A percentile compares a stretch with the other conserved stretches of the same genome.
Evolutionary conservation across 2,113 vertebrate species (phyloP).

Genomic region (Lasiurus cinereus): DNA sequence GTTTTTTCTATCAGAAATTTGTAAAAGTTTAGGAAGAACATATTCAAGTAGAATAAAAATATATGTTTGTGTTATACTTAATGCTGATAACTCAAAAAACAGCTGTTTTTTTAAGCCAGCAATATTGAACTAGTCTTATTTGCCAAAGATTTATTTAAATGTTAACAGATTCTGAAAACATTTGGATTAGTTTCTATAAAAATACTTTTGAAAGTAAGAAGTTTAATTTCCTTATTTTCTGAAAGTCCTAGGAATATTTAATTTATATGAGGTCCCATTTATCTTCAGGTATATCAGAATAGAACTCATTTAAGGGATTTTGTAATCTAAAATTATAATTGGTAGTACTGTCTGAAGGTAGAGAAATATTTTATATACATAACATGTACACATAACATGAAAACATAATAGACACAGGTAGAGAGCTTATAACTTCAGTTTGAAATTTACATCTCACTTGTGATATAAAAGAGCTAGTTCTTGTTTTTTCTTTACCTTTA

Average conservation of each 20-base stretch:
- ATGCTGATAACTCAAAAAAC: slow-evolving; percentile 25
- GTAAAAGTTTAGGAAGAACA: slow-evolving; percentile 37
- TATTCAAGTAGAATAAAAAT: slow-evolving; percentile 42
- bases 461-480: background rate
- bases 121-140: background rate
- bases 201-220: slow-evolving; percentile 35
- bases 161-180: slow-evolving; percentile 48
- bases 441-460: slow-evolving; percentile 5
- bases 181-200: slow-evolving; percentile 44
- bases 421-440: slow-evolving; percentile 14
- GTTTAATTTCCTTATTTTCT: slow-evolving; percentile 40
- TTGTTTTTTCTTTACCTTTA: background rate
- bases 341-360: background rate
- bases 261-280: background rate
- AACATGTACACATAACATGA: background rate
- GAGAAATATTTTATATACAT: background rate
- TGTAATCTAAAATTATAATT: slow-evolving; percentile 42
- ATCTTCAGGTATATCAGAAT: background rate
- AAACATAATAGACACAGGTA: background rate
- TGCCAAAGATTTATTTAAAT: slow-evolving; percentile 3
- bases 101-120: slow-evolving; percentile 37
- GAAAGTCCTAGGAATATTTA: slow-evolving; percentile 24
- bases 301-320: slow-evolving; percentile 15
- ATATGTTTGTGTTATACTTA: slow-evolving; percentile 24
- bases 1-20: slow-evolving; percentile 14